Base-by-base conservation (phyloP, 2,888 invertebrate species). In the Tinea trinotella region DNA sequence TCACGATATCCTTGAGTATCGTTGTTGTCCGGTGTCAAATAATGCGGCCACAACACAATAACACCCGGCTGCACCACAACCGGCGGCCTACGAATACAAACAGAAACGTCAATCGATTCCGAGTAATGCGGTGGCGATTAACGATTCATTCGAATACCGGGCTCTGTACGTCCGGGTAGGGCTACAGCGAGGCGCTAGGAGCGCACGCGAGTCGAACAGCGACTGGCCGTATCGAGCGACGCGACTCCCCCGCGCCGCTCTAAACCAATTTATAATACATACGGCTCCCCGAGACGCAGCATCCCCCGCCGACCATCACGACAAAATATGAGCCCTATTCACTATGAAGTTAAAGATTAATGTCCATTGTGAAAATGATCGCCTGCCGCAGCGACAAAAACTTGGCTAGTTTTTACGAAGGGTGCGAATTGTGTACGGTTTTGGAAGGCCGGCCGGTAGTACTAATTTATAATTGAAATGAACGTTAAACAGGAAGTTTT, bases 261-360 rank as follows among this genome's bases (percentile, higher is more conserved):
- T 83, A 81, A 83, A 84, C 83, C 84, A 83, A 85, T 85, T 85
- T 84, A 85, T 85, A 85, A 84, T 84, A 85, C 83, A 85, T 85
- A 84, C 83, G 73, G 20, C 50, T 35, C 53, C 53, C 53, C 40
- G 53, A 79, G 81, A 74, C 80, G 80, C 83, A 85, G 84, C 84
- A 85, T 85, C 84, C 84, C 83, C 74, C 65, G 64, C 58, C 57
- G 57, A 54, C 57, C 49, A 49, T 54, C 56, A 54, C 68, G 59
- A 56, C 49, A 56, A 19, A 74, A 66, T 62, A 55, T 53, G 60
- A 57, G 74, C 74, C 71, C 62, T 71, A 62, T 15, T 0, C 10
- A 1, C 0, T 1, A 0, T 1, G 44, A 58, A 1, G 2, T 46
- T 46, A 7, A 10, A 46, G 18, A 10, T 19, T 1, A 46, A 71